Conservation (phyloP, 2,888 invertebrate species). For the Rugalucina vietnamica region DNA sequence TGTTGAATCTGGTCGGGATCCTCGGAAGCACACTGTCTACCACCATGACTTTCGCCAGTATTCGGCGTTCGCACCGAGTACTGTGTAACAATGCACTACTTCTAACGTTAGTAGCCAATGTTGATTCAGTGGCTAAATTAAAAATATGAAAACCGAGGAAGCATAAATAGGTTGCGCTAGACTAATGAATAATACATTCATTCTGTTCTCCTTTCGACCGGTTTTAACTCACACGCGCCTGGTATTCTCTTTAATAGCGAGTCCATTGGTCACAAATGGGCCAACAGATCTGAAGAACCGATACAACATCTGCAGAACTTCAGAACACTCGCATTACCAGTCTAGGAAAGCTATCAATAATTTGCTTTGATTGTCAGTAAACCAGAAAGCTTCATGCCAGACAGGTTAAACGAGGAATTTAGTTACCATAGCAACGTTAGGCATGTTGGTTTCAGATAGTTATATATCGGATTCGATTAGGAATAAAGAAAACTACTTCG, state of each 20-base stretch:
- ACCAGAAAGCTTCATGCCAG: constrained; percentile 52
- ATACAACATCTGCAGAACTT: neutral
- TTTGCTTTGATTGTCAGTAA: neutral
- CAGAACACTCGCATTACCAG: neutral
- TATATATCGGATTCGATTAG: neutral
- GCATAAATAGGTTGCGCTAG: neutral
- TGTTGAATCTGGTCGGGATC: no score
- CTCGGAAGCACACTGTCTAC: no score
- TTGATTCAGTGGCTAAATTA: no score
- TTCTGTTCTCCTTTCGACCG: neutral
- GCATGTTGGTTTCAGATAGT: neutral
- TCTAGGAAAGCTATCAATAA: neutral
- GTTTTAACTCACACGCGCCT: no score
- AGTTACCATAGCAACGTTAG: constrained; percentile 51
- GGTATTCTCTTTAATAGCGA: neutral
- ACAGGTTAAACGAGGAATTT: constrained; percentile 64
- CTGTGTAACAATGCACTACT: no score
- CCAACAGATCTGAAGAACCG: neutral
- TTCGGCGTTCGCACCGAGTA: no score
- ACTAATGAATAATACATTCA: neutral
- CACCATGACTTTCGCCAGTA: no score
- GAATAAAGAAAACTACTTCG: neutral
- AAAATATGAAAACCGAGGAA: no score
- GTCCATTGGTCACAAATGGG: neutral
- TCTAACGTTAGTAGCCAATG: no score